Conservation (phyloP, 2,888 invertebrate species). For the Reticulitermes lucifugus region DNA sequence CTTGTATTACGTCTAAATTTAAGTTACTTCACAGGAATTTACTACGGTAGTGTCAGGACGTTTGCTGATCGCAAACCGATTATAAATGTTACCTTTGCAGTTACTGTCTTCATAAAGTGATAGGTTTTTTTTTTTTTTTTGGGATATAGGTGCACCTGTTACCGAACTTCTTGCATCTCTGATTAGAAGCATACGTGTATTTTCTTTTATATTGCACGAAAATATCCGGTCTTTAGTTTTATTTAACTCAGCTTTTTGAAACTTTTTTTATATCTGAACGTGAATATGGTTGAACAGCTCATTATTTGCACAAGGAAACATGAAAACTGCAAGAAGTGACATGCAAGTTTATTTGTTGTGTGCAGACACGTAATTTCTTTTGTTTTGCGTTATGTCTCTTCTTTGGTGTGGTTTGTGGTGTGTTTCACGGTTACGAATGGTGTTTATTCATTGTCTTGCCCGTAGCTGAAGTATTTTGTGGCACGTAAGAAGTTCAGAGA, state of each 20-base stretch:
- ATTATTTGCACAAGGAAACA: conserved; percentile 16
- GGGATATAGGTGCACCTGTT: conserved; percentile 21
- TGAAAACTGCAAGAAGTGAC: conserved; percentile 22
- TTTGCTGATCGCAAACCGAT: no score
- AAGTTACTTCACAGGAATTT: no score
- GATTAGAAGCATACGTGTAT: conserved; percentile 15
- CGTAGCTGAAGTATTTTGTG: conserved; percentile 88
- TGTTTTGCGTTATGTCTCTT: conserved; percentile 43
- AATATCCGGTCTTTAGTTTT: not conserved
- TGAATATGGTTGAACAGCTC: not conserved
- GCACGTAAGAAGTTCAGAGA: conserved; percentile 92
- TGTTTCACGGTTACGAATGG: conserved; percentile 40
- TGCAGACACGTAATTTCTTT: conserved; percentile 34
- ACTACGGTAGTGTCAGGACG: no score
- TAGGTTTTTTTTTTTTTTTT: not conserved
- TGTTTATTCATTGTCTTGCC: conserved; percentile 49
- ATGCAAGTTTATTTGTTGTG: conserved; percentile 31
- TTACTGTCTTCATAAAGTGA: not conserved
- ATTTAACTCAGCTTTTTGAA: not conserved
- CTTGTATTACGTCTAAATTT: no score
- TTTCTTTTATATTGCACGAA: not conserved
- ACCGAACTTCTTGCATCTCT: not conserved
- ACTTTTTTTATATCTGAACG: not conserved
- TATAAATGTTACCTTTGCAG: no score
- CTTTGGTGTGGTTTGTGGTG: conserved; percentile 42